Evolutionary conservation across 2,113 vertebrate genomes (phyloP), one percentile per base, ranked within the genome.

Genomic region (Oxygymnocypris stewartii): DNA sequence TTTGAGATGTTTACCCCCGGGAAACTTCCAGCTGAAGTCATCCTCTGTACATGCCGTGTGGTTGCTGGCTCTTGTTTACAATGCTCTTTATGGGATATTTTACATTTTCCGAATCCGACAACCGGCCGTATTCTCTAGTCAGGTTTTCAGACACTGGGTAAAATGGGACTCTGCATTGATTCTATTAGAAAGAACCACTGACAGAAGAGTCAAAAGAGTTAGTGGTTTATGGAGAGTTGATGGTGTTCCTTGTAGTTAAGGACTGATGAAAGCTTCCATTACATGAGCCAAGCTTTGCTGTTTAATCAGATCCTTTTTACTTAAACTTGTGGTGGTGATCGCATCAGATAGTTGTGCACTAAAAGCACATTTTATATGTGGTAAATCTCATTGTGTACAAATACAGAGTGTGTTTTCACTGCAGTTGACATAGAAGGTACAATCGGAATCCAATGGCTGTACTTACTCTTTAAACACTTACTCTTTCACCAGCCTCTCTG

Each of bases 21-120:
- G 31, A 42, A 42, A 63, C 63, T 63, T 80, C 80, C 80, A 71
- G 28, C 63, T 82, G 25, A 71, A 82, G 80, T 71, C 80, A 71
- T 71, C 18, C n/a, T n/a, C 10, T 67, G 63, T 69, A 51, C 40
- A 44, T 75, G 73, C 13, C 0, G 8, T 31, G 40, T 25, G 79
- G 79, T 71, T 82, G 35, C 44, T 35, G 80, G 63, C 80, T 69
- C 44, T 78, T 54, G 9, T 47, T 51, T 49, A 28, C 44, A 4
- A 69, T 51, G 47, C 42, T 6, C 11, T 71, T 35, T 67, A 47
- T 40, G 12, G 47, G 7, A 65, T 82, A 18, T 67, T 40, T 61
- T 42, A 42, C 11, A 16, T 42, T 82, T 69, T 51, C 25, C 31
- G 5, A 78, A 78, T 79, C 31, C 9, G 10, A 69, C 35, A n/a